Evolutionary conservation across 37 sponge, comb jelly and placozoan genomes (phyloP).

Genomic region (Eunapius fragilis): DNA sequence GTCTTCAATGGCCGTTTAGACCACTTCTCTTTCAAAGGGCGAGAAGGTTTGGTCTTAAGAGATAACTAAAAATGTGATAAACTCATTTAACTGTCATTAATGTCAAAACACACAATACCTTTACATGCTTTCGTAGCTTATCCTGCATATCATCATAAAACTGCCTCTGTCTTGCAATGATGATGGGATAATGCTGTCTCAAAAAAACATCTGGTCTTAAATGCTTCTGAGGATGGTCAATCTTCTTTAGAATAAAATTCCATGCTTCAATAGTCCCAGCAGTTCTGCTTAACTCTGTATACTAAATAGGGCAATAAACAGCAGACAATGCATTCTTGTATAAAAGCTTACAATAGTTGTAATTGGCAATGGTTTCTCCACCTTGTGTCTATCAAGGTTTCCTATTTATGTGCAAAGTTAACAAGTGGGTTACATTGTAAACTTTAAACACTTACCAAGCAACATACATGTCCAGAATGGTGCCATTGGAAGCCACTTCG

Average conservation of each 20-base stretch:
- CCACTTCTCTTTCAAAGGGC: no score
- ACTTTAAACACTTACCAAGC: background rate
- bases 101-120: no score
- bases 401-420: background rate
- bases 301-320: background rate
- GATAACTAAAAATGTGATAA: no score
- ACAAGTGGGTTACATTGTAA: background rate
- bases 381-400: background rate
- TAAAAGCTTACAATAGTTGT: background rate
- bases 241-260: conserved; percentile 10
- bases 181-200: background rate
- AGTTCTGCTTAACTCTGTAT: background rate
- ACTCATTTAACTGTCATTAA: no score
- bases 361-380: background rate
- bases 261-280: conserved; percentile 17
- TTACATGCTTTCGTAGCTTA: background rate
- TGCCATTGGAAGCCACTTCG: background rate
- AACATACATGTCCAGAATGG: conserved; percentile 5
- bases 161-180: background rate
- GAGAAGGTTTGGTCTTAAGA: no score
- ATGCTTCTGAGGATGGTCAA: background rate
- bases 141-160: background rate
- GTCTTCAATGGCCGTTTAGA: no score
- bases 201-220: conserved; percentile 10
- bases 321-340: background rate